These are phyloP conservation scores for Corythoichthys intestinalis DNA, from an alignment of 2,113 vertebrate species.

Conservation along the genomic window DNA sequence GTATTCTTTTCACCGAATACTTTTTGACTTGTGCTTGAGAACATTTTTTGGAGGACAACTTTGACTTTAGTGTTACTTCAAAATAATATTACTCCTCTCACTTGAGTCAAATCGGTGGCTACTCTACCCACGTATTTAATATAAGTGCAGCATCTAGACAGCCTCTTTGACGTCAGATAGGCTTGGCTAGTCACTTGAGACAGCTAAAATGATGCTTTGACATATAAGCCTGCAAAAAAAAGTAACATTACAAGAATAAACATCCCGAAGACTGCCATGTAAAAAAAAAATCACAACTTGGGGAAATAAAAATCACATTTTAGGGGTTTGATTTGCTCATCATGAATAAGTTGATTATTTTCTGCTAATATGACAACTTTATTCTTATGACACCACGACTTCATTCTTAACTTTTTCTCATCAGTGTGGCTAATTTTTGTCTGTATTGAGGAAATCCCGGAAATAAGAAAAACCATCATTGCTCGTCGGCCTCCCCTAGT, in stretches of 20 bases:
- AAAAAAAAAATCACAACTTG: neutral
- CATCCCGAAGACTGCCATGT: too few species aligned
- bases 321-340: neutral
- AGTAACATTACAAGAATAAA: too few species aligned
- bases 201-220: neutral
- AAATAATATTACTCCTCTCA: too few species aligned
- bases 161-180: too few species aligned
- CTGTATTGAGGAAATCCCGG: neutral
- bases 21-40: too few species aligned
- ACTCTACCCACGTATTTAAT: too few species aligned
- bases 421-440: neutral
- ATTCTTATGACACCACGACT: neutral
- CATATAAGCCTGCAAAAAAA: too few species aligned
- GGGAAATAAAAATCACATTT: neutral
- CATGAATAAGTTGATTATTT: neutral
- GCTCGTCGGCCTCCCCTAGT: slow-evolving; percentile 42
- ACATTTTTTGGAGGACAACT: too few species aligned
- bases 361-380: neutral
- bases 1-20: too few species aligned
- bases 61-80: too few species aligned
- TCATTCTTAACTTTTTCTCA: neutral
- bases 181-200: neutral
- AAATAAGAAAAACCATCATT: neutral
- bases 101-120: too few species aligned
- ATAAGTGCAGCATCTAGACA: too few species aligned